Evolutionary conservation across 2,797 vertebrate species (phyloP), one percentile per base, ranked within the genome.

Genomic region (Pipistrellus kuhlii): DNA sequence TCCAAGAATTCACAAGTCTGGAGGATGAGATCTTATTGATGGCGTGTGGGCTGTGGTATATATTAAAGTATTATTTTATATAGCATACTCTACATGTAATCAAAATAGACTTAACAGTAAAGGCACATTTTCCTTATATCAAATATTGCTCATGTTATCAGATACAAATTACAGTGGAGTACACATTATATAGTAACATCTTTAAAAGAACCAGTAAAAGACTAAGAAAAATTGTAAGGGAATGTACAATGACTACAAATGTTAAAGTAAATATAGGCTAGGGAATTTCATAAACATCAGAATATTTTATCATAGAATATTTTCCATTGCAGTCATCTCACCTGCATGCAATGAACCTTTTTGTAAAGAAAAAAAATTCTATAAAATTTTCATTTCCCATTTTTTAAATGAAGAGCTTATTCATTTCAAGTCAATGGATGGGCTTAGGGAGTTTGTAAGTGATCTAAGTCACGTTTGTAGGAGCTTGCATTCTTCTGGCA

Each of bases 1-100:
- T 85, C 84, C 78, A 95, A 96, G 93, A 96, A 96, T 96, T 96
- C 95, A 97, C 94, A 97, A 97, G 94, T 97, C 90, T 95, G 62
- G 62, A 97, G 90, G 95, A 97, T 96, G 95, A 94, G 91, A 86
- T 90, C 91, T 97, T 96, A 95, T 78, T 92, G 97, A 97, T 94
- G 94, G 93, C 30, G 11, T 97, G 88, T 92, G 91, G 94, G 85
- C 78, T 80, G 17, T 88, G 95, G 95, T 81, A 82, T 94, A 94
- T 83, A 93, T 94, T 96, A 95, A 94, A 95, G 76, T 88, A 88
- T 94, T 95, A 77, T 51, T 95, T 94, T 95, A 91, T 94, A 85
- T 38, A 82, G 46, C 44, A 55, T 88, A 88, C 75, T 97, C 85
- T 93, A 73, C 25, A 41, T 77, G 73, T 92, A 95, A 96, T 95